Evolutionary conservation across 92 coral and sea anemone genomes (phyloP).

Genomic region (Paramuricea clavata): DNA sequence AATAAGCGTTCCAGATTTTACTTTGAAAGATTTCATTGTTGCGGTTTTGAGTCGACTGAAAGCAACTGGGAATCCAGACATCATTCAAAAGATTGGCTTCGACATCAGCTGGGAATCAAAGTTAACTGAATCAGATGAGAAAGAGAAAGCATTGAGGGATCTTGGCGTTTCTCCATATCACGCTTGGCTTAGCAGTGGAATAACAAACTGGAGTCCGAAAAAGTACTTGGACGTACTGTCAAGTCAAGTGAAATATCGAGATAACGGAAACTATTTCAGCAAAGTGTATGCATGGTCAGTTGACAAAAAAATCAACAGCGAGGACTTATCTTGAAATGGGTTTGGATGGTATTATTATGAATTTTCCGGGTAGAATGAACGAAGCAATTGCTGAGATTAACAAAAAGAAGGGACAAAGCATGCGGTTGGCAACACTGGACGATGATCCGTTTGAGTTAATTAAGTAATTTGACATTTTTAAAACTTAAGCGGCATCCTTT

Average conservation of each 20-base stretch:
- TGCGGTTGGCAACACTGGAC: constrained; percentile 57
- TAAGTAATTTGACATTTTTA: too few species aligned
- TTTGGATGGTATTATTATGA: constrained; percentile 52
- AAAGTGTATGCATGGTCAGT: constrained; percentile 57
- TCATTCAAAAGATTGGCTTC: constrained; percentile 51
- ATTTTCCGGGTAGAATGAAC: constrained; percentile 36
- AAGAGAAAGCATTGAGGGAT: background rate
- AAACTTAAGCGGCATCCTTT: too few species aligned
- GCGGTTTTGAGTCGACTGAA: constrained; percentile 37
- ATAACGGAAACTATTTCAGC: constrained; percentile 52
- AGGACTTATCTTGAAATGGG: constrained; percentile 18
- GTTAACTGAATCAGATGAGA: background rate
- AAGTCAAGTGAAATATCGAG: constrained; percentile 34
- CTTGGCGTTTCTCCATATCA: constrained; percentile 56
- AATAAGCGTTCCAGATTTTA: constrained; percentile 39
- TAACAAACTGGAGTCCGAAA: background rate
- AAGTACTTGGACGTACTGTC: background rate
- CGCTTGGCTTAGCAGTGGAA: constrained; percentile 57
- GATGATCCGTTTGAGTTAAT: constrained; percentile 44
- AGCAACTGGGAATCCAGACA: constrained; percentile 29
- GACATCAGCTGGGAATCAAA: background rate
- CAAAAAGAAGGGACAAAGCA: background rate
- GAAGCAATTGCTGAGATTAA: constrained; percentile 37
- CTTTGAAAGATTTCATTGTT: constrained; percentile 29
- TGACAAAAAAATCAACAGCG: constrained; percentile 40